phyloP scores from a whole-genome alignment of 2,888 invertebrate genomes.

The Petrolisthes cinctipes region DNA sequence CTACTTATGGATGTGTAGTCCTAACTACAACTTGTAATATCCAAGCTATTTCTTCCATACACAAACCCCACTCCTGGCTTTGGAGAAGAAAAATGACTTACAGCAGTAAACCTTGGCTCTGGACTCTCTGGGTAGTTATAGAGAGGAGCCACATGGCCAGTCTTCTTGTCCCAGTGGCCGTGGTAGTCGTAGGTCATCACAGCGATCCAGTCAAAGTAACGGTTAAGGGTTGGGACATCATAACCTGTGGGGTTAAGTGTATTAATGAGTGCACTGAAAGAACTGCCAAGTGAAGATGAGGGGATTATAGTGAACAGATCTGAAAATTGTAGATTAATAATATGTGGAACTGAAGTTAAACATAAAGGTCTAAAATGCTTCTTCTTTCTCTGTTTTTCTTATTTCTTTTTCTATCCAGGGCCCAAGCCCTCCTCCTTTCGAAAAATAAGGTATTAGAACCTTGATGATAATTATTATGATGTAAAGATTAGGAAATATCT shows the following conservation, averaged over 20 bases:
- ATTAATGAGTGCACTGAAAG: no score
- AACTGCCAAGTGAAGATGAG: no score
- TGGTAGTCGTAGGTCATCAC: constrained; percentile 93
- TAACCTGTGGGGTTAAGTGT: constrained; percentile 73
- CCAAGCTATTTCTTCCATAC: neutral
- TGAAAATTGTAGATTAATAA: no score
- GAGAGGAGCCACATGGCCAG: constrained; percentile 89
- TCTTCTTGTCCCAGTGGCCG: constrained; percentile 89
- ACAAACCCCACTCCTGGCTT: neutral
- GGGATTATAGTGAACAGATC: no score
- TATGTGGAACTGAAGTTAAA: no score
- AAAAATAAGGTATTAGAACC: neutral
- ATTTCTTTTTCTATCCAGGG: no score
- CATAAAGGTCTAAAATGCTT: no score
- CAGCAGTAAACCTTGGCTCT: constrained; percentile 84
- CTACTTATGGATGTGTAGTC: no score
- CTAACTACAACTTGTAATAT: neutral
- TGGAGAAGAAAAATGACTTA: constrained; percentile 71
- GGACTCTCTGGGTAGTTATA: constrained; percentile 87
- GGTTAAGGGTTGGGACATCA: constrained; percentile 81
- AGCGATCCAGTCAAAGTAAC: constrained; percentile 88
- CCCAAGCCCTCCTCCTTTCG: no score
- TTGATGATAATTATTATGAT: neutral
- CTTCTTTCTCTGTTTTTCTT: no score
- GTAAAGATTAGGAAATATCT: constrained; percentile 11